Percentiles rank a stretch among this genome's conserved stretches.
These are phyloP conservation scores for Sebastes glaucus DNA, from an alignment of 2,797 vertebrate species.

Conservation along the genomic window DNA sequence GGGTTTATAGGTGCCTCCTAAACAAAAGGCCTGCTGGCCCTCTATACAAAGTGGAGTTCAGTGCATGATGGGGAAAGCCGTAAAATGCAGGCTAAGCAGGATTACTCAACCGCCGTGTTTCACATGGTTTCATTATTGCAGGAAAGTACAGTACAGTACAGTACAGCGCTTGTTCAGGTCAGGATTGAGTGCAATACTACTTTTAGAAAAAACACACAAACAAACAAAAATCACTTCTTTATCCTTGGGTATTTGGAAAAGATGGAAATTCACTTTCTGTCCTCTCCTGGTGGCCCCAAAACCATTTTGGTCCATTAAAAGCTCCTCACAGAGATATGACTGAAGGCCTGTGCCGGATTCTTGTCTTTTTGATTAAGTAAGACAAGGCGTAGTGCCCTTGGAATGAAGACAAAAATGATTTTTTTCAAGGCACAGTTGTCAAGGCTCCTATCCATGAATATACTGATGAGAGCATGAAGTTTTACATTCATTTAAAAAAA, in stretches of 20 bases:
- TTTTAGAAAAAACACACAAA: constrained; percentile 34
- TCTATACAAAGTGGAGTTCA: constrained; percentile 60
- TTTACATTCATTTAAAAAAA: constrained; percentile 68
- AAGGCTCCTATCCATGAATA: constrained; percentile 51
- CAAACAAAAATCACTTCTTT: neutral
- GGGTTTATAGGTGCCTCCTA: constrained; percentile 39
- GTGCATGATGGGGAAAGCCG: constrained; percentile 54
- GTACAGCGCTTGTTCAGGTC: constrained; percentile 70
- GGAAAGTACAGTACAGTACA: constrained; percentile 74
- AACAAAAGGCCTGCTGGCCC: constrained; percentile 35
- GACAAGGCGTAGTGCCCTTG: constrained; percentile 37
- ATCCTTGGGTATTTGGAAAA: neutral
- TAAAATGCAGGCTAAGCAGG: constrained; percentile 66
- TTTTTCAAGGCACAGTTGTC: constrained; percentile 64
- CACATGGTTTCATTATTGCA: constrained; percentile 61
- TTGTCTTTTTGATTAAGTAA: constrained; percentile 44
- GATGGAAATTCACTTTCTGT: constrained; percentile 9
- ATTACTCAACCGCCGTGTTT: constrained; percentile 61
- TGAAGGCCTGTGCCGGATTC: constrained; percentile 59
- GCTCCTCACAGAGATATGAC: constrained; percentile 38
- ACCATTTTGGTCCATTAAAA: constrained; percentile 46
- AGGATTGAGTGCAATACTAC: constrained; percentile 66
- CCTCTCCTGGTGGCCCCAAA: constrained; percentile 22
- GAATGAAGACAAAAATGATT: constrained; percentile 42
- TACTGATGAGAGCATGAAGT: constrained; percentile 56